phyloP scores from a whole-genome alignment of 1,140 invertebrate species.

The Caerostris darwini region DNA sequence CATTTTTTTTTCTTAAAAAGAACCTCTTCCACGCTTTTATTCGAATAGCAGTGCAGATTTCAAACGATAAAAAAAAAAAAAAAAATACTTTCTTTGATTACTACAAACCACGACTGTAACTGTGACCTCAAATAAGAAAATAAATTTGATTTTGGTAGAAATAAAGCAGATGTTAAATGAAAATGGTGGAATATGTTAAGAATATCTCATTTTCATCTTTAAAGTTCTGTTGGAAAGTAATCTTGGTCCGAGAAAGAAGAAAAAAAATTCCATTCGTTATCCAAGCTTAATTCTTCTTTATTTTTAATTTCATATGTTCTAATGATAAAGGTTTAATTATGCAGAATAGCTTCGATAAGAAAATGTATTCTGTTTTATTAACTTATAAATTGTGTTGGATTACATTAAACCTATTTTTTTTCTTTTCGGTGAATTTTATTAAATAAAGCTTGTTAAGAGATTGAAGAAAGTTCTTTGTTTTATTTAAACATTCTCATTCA shows the following conservation, averaged over 20 bases:
- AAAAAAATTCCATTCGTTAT: background rate
- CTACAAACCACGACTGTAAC: too few species aligned
- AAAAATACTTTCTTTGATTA: background rate
- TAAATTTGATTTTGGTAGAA: constrained; percentile 53
- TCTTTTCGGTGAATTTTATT: background rate
- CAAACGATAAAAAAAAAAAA: constrained; percentile 44
- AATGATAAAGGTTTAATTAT: constrained; percentile 38
- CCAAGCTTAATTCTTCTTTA: background rate
- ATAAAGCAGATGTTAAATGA: constrained; percentile 10
- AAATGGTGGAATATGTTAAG: constrained; percentile 14
- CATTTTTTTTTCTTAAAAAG: constrained; percentile 3
- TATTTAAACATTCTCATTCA: too few species aligned
- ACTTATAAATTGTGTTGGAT: background rate
- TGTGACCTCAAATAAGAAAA: background rate
- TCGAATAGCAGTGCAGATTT: constrained; percentile 22
- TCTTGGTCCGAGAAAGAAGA: background rate
- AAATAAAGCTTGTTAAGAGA: background rate
- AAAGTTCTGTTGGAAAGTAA: constrained; percentile 14
- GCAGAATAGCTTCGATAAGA: background rate
- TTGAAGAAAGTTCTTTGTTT: too few species aligned
- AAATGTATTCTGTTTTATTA: background rate
- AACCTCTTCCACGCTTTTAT: background rate
- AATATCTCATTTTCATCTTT: background rate
- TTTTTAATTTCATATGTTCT: constrained; percentile 3
- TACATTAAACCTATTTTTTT: background rate